Conservation (phyloP, 2,797 vertebrate species). For the Craterocephalus amniculus region DNA sequence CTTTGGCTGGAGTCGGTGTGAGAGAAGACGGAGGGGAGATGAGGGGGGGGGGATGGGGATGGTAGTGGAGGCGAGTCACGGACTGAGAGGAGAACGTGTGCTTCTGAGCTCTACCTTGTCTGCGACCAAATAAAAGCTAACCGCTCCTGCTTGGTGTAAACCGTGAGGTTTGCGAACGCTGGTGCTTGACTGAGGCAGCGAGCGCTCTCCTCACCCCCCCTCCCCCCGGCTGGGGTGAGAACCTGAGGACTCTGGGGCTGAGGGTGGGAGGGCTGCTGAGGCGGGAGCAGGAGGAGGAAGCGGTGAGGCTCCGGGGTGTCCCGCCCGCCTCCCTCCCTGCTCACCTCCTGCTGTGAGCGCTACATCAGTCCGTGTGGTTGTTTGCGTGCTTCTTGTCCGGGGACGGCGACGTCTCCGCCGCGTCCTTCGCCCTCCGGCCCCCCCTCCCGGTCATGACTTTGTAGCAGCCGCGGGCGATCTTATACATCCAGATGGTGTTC, state of each 20-base stretch:
- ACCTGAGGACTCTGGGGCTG: slow-evolving; percentile 48
- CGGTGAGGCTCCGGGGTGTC: slow-evolving; percentile 29
- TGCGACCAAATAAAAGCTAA: slow-evolving; percentile 24
- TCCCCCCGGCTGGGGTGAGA: slow-evolving; percentile 26
- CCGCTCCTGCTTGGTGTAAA: slow-evolving; percentile 30
- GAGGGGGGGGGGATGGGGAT: slow-evolving; percentile 18
- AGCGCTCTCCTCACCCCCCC: slow-evolving; percentile 41
- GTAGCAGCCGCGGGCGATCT: slow-evolving; percentile 85
- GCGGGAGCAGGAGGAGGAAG: slow-evolving; percentile 30
- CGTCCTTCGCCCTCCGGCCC: slow-evolving; percentile 53
- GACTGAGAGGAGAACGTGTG: slow-evolving; percentile 53
- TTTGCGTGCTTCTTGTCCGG: slow-evolving; percentile 65
- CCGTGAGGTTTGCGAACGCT: slow-evolving; percentile 51
- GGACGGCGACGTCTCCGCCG: neutral
- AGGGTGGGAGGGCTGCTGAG: slow-evolving; percentile 22
- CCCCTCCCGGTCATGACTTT: slow-evolving; percentile 76
- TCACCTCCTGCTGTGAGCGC: slow-evolving; percentile 19
- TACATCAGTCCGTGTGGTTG: slow-evolving; percentile 81
- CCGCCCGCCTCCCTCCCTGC: slow-evolving; percentile 40
- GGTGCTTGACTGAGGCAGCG: slow-evolving; percentile 54
- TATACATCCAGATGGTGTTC: slow-evolving; percentile 86
- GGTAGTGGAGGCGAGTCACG: slow-evolving; percentile 24
- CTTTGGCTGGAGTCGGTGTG: slow-evolving; percentile 72
- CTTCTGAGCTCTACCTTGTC: slow-evolving; percentile 60
- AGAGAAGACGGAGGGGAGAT: slow-evolving; percentile 25